phyloP scores from a whole-genome alignment of 2,113 vertebrate species.

The Coreoperca whiteheadi region DNA sequence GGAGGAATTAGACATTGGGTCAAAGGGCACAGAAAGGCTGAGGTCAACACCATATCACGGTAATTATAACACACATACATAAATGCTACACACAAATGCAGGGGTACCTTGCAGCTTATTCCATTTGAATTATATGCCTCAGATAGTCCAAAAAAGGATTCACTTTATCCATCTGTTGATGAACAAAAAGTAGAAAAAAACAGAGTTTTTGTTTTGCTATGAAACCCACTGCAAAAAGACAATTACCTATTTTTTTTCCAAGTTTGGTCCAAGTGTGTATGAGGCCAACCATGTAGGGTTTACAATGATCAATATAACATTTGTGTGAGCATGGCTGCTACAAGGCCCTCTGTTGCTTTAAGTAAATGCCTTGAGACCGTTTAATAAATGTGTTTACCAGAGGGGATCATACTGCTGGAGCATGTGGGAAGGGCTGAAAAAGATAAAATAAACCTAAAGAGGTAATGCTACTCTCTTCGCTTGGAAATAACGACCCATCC shows the following conservation, averaged over 20 bases:
- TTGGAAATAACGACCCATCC: constrained; percentile 20
- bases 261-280: constrained; percentile 79
- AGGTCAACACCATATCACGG: constrained; percentile 63
- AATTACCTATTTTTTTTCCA: constrained; percentile 17
- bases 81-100: constrained; percentile 64
- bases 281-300: constrained; percentile 45
- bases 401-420: constrained; percentile 6
- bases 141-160: constrained; percentile 17
- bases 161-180: constrained; percentile 9
- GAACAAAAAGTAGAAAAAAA: constrained; percentile 7
- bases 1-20: constrained; percentile 14
- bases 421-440: constrained; percentile 8
- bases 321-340: not conserved
- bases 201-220: not conserved
- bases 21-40: constrained; percentile 52
- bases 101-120: constrained; percentile 63
- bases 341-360: constrained; percentile 1
- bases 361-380: constrained; percentile 6
- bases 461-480: constrained; percentile 10
- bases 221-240: constrained; percentile 4
- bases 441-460: not conserved
- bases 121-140: constrained; percentile 62
- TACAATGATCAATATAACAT: constrained; percentile 25
- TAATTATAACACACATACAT: constrained; percentile 58
- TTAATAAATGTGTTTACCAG: constrained; percentile 1